A percentile compares a stretch with the other conserved stretches of the same genome.
phyloP scores from a whole-genome alignment of 2,888 invertebrate genomes.

The Therioaphis trifolii region DNA sequence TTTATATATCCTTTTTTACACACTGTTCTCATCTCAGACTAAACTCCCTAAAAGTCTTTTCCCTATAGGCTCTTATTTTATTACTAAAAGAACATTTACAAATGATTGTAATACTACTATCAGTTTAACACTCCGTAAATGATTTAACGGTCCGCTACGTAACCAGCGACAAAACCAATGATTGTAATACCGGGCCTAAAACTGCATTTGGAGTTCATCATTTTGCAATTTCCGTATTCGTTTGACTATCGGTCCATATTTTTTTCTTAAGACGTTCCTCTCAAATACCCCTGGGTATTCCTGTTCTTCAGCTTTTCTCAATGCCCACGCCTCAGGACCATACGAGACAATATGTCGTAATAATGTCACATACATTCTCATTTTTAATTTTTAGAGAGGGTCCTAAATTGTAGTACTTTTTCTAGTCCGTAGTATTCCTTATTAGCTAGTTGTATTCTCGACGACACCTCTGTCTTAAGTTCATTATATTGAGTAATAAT shows the following conservation, averaged over 20 bases:
- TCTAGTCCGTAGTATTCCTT: neutral
- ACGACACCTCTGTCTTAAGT: no score
- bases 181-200: neutral
- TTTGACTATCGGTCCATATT: neutral
- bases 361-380: neutral
- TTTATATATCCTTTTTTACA: no score
- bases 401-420: neutral
- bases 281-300: neutral
- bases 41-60: neutral
- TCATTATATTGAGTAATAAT: no score
- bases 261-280: neutral
- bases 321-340: neutral
- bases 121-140: no score
- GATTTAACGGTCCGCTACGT: no score
- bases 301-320: neutral
- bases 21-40: no score
- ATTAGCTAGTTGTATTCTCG: no score
- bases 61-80: neutral
- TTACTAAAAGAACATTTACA: no score
- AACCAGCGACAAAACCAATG: no score
- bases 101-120: no score
- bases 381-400: constrained; percentile 5
- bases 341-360: neutral
- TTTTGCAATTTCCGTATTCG: neutral
- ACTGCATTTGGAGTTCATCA: neutral